Evolutionary conservation across 2,113 vertebrate species (phyloP).

Genomic region (Gracilinanus agilis): DNA sequence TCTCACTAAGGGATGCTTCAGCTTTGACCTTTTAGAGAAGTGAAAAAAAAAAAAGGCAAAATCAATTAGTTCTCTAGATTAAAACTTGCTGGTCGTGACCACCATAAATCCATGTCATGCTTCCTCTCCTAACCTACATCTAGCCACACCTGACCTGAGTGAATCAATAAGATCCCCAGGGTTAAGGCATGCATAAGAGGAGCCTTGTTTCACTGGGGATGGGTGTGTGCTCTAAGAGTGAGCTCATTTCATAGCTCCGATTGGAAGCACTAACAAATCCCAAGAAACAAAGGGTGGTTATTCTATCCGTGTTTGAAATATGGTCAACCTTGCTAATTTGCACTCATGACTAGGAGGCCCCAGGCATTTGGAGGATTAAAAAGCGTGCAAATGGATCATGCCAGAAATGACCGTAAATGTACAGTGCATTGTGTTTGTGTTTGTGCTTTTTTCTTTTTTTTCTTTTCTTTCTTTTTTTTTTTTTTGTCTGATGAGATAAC

Average conservation of each 20-base stretch:
- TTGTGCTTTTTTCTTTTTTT: not conserved
- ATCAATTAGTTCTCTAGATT: constrained; percentile 59
- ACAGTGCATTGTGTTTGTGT: constrained; percentile 1
- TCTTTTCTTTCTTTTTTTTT: not conserved
- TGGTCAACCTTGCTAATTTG: not conserved
- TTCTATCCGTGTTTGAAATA: constrained; percentile 38
- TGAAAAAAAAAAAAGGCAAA: constrained; percentile 36
- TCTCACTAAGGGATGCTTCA: constrained; percentile 43
- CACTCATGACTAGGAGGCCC: not conserved
- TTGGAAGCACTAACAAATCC: constrained; percentile 32
- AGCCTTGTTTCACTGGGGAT: not conserved
- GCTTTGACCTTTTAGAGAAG: constrained; percentile 45
- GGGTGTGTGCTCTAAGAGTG: not conserved
- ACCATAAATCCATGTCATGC: not conserved
- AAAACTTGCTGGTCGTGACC: constrained; percentile 11
- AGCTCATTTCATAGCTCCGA: not conserved
- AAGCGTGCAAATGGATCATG: not conserved
- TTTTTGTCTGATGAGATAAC: constrained; percentile 2
- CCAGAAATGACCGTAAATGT: not conserved
- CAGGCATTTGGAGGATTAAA: constrained; percentile 33
- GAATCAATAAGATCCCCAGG: not conserved
- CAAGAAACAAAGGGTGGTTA: constrained; percentile 4
- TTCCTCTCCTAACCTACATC: constrained; percentile 50
- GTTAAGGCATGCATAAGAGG: not conserved
- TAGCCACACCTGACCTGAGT: not conserved